phyloP scores from a whole-genome alignment of 2,797 vertebrate genomes.

The Premnoplex brunnescens region DNA sequence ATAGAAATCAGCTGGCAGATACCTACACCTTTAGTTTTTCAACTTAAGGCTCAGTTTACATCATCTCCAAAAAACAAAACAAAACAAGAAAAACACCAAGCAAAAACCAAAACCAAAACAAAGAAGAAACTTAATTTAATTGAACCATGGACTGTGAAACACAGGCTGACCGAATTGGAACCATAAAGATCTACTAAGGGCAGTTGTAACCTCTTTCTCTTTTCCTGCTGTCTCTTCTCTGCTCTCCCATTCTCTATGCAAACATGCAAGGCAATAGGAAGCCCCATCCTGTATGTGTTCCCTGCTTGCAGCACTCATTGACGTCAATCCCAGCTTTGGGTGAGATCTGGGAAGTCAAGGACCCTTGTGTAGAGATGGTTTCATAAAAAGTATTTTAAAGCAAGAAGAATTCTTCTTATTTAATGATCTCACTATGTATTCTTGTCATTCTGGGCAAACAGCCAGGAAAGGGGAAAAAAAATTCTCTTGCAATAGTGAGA shows the following conservation, averaged over 20 bases:
- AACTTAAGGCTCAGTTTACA: not conserved
- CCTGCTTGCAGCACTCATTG: not conserved
- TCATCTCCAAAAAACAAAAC: not conserved
- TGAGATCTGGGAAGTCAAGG: not conserved
- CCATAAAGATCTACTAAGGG: not conserved
- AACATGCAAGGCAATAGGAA: not conserved
- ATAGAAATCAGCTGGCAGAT: not conserved
- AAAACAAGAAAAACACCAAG: not conserved
- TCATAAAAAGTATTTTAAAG: constrained; percentile 4
- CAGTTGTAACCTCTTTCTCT: not conserved
- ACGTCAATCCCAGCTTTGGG: not conserved
- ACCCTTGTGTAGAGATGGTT: not conserved
- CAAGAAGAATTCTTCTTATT: constrained; percentile 40
- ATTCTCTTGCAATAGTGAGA: constrained; percentile 37
- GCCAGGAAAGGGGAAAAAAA: constrained; percentile 39
- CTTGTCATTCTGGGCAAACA: constrained; percentile 64
- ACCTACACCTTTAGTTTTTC: not conserved
- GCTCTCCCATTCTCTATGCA: not conserved
- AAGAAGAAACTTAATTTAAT: not conserved
- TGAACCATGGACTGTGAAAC: not conserved
- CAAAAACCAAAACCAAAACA: too few species aligned
- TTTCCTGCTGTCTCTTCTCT: not conserved
- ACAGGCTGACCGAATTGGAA: not conserved
- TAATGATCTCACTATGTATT: constrained; percentile 35
- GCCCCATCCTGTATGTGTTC: not conserved